Percentiles rank a stretch among this genome's conserved stretches.
Evolutionary conservation across 1,140 invertebrate species (phyloP).

Genomic region (Meloidogyne chitwoodi): DNA sequence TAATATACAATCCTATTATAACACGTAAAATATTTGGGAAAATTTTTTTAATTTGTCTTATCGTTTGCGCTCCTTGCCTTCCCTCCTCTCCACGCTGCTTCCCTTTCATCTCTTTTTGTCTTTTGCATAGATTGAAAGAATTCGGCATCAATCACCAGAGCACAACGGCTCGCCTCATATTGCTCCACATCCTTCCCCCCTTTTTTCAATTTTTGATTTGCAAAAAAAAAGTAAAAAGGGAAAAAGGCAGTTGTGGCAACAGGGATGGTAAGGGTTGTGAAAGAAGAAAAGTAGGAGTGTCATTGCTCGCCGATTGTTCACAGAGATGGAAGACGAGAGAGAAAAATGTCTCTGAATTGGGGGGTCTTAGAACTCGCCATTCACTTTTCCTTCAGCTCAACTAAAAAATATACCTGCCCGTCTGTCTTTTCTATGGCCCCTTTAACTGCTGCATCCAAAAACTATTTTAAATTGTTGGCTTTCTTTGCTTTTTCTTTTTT

Average conservation of each 20-base stretch:
- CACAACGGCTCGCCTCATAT: neutral
- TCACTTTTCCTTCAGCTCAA: neutral
- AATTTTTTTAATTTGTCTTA: neutral
- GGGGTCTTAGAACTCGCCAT: neutral
- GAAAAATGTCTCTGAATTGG: neutral
- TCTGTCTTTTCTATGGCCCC: neutral
- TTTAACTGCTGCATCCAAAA: neutral
- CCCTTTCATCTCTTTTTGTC: neutral
- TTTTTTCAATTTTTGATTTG: neutral
- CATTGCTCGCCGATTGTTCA: constrained; percentile 1
- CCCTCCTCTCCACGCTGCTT: neutral
- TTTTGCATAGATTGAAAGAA: neutral
- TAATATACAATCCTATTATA: neutral
- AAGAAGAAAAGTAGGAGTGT: neutral
- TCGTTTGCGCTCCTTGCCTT: neutral
- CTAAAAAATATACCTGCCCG: neutral
- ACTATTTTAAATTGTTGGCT: neutral
- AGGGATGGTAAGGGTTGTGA: neutral
- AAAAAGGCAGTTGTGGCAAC: constrained; percentile 19
- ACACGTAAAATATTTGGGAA: neutral
- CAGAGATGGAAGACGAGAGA: neutral
- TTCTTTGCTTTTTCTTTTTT: constrained; percentile 11
- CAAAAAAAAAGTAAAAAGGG: neutral
- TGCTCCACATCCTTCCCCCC: neutral
- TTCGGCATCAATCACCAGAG: neutral